Base-by-base conservation (phyloP, 2,113 vertebrate species). In the Chitala chitala region DNA sequence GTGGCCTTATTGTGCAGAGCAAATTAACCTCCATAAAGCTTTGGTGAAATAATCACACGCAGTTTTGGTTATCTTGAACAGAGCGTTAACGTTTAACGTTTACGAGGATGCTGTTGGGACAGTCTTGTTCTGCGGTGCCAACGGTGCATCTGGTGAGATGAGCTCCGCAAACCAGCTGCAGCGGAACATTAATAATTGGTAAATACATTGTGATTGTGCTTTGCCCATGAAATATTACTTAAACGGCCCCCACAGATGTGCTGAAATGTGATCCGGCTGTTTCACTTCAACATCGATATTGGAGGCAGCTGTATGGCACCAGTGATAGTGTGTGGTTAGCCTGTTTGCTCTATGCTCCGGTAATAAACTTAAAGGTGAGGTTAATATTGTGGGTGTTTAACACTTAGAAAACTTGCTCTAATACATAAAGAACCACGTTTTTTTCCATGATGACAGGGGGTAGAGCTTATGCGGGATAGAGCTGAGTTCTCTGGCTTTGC, bases 231-330 rank as follows among this genome's bases (percentile, higher is more conserved):
- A 38, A 20, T 20, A 8, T 68, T 46, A 3, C 10, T 0, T 26
- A 68, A 48, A 46, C 7, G 1, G 7, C 90, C 84, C 89, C 87
- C 90, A 91, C 91, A 90, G 88, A 91, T 89, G 87, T 91, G 89
- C 87, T 89, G 82, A 85, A 87, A 80, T 75, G 68, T 82, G 86
- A 81, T 83, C 82, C 86, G 85, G 76, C 84, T 88, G 87, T 89
- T 86, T 73, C 79, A 86, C 82, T 91, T 91, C 88, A 40, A 83
- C 73, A 81, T 50, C 80, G 84, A 87, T 81, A 77, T 83, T 83
- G 81, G 85, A 85, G 65, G 86, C 75, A 82, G 83, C 77, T 87
- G 63, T 84, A 83, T 79, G 82, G 85, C 78, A 80, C 82, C 82
- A 76, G 79, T 85, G 69, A 81, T 79, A 44, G 75, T 42, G 65